Percentiles rank a stretch among this genome's conserved stretches.
Conservation (phyloP, 2,888 invertebrate genomes). For the Peribatodes rhomboidaria region DNA sequence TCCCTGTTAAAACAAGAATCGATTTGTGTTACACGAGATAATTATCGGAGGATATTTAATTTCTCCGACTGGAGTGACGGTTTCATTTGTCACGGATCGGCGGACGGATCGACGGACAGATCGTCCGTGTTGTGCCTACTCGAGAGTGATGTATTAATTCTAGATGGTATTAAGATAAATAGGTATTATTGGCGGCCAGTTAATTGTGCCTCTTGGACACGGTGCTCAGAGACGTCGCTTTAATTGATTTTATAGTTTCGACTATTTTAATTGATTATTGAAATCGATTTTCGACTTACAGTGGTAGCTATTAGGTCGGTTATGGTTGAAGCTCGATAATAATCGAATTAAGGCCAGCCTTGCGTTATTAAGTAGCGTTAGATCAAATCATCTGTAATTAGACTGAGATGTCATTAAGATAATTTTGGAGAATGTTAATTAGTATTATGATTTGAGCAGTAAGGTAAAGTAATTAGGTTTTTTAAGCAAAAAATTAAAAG, state of each 20-base stretch:
- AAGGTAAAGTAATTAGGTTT: not conserved
- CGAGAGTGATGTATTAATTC: constrained; percentile 65
- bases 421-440: constrained; percentile 30
- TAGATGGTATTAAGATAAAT: constrained; percentile 64
- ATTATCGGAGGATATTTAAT: constrained; percentile 62
- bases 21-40: constrained; percentile 59
- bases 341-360: constrained; percentile 21
- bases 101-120: constrained; percentile 58
- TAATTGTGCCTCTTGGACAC: constrained; percentile 60
- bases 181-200: constrained; percentile 59
- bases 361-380: constrained; percentile 31
- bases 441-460: constrained; percentile 16
- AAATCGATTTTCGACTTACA: constrained; percentile 32
- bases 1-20: constrained; percentile 48
- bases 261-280: constrained; percentile 25
- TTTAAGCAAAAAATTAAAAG: too few species aligned
- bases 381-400: constrained; percentile 31
- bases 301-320: constrained; percentile 26
- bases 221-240: constrained; percentile 40
- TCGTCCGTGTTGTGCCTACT: constrained; percentile 58
- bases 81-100: constrained; percentile 63
- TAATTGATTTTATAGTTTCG: constrained; percentile 45
- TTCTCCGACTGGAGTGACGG: constrained; percentile 55
- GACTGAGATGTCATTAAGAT: constrained; percentile 28
- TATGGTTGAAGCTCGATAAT: constrained; percentile 14